Conservation (phyloP, 2,888 invertebrate species). For the Cryptocephalus moraei region DNA sequence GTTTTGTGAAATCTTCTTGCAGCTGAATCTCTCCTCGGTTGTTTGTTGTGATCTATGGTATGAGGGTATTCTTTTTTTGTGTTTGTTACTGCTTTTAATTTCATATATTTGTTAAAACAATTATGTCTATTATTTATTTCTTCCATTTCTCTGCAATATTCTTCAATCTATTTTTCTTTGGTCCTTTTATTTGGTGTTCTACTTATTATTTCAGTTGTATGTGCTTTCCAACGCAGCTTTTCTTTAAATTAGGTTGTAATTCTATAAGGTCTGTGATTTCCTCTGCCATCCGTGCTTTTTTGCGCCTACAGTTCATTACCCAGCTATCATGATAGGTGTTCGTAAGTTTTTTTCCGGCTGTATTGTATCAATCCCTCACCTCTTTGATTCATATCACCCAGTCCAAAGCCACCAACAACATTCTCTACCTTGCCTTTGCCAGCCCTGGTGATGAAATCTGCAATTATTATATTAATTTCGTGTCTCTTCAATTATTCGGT, state of each 20-base stretch:
- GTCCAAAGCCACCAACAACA: neutral
- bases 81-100: neutral
- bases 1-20: neutral
- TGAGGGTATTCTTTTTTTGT: too few species aligned
- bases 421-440: neutral
- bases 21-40: neutral
- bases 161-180: neutral
- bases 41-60: neutral
- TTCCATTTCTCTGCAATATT: neutral
- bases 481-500: neutral
- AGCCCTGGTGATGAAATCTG: neutral
- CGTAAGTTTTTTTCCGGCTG: neutral
- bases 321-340: neutral
- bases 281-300: too few species aligned
- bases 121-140: neutral
- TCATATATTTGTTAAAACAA: neutral
- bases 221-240: neutral
- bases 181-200: neutral
- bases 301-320: too few species aligned
- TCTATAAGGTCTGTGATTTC: neutral
- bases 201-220: neutral
- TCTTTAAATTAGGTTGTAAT: neutral
- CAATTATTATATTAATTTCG: neutral
- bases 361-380: neutral
- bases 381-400: neutral